Evolutionary conservation across 1,140 invertebrate species (phyloP).

Genomic region (Musca vetustissima): DNA sequence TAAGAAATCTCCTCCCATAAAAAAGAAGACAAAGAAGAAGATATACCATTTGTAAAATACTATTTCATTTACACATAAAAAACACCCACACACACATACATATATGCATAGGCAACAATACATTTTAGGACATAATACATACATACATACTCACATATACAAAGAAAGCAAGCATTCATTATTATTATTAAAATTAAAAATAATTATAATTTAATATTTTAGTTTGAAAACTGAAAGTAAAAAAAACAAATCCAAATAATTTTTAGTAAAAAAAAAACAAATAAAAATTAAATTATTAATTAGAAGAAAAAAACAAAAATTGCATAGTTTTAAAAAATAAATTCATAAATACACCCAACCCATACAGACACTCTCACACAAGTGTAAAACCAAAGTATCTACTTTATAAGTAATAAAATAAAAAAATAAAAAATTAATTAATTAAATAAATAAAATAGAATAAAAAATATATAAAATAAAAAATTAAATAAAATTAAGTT

Average conservation of each 20-base stretch:
- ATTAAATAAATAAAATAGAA: too few species aligned
- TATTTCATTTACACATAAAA: slow-evolving; percentile 12
- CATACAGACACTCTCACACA: background rate
- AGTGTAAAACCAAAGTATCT: slow-evolving; percentile 16
- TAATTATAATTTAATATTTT: too few species aligned
- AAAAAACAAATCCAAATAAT: background rate
- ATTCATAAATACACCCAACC: background rate
- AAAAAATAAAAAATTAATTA: background rate
- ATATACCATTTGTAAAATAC: slow-evolving; percentile 1
- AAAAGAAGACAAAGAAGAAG: background rate
- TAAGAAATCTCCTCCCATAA: too few species aligned
- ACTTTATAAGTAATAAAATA: slow-evolving; percentile 16
- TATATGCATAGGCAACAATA: slow-evolving; percentile 13
- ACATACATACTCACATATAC: slow-evolving; percentile 1
- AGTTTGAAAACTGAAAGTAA: background rate
- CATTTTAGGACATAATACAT: background rate
- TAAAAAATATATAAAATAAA: background rate
- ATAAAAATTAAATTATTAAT: slow-evolving; percentile 6
- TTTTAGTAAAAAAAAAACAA: slow-evolving; percentile 10
- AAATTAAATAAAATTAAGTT: background rate
- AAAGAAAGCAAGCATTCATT: background rate
- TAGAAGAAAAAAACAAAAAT: background rate
- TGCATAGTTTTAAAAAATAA: slow-evolving; percentile 7
- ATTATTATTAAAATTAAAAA: too few species aligned
- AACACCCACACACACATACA: slow-evolving; percentile 14